Evolutionary conservation across 2,888 invertebrate species (phyloP).

Genomic region (Cataglyphis rosenhaueri): DNA sequence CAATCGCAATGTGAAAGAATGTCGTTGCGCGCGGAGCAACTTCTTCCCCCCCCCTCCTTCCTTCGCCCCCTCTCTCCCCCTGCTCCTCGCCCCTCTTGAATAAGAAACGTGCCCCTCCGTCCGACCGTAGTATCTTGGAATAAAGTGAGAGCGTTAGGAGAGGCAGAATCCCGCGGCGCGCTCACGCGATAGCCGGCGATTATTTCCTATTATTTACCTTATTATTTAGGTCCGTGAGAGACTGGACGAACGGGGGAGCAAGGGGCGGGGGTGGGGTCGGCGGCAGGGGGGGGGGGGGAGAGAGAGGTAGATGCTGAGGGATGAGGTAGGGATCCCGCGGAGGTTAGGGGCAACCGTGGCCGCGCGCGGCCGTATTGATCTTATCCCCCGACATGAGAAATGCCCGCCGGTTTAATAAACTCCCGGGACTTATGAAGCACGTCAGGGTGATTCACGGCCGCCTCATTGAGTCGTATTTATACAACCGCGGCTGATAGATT

Average conservation of each 20-base stretch:
- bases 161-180: constrained; percentile 58
- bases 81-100: neutral
- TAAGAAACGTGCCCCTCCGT: constrained; percentile 19
- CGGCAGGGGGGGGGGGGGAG: neutral
- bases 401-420: constrained; percentile 86
- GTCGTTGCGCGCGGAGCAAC: neutral
- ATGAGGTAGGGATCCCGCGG: constrained; percentile 69
- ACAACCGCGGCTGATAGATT: constrained; percentile 86
- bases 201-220: constrained; percentile 82
- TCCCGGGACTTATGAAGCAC: constrained; percentile 86
- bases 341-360: constrained; percentile 83
- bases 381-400: constrained; percentile 86
- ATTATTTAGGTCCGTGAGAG: constrained; percentile 78
- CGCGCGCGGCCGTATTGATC: constrained; percentile 85
- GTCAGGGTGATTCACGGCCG: constrained; percentile 86
- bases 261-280: neutral
- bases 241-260: constrained; percentile 20
- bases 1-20: constrained; percentile 33
- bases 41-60: neutral
- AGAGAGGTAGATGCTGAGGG: constrained; percentile 65
- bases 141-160: constrained; percentile 48
- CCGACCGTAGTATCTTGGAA: constrained; percentile 16
- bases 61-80: too few relatives aligned
- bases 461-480: constrained; percentile 86
- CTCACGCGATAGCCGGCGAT: constrained; percentile 78